A percentile compares a stretch with the other conserved stretches of the same genome.
Conservation (phyloP, 2,113 vertebrate genomes). For the Stigmatopora nigra region DNA sequence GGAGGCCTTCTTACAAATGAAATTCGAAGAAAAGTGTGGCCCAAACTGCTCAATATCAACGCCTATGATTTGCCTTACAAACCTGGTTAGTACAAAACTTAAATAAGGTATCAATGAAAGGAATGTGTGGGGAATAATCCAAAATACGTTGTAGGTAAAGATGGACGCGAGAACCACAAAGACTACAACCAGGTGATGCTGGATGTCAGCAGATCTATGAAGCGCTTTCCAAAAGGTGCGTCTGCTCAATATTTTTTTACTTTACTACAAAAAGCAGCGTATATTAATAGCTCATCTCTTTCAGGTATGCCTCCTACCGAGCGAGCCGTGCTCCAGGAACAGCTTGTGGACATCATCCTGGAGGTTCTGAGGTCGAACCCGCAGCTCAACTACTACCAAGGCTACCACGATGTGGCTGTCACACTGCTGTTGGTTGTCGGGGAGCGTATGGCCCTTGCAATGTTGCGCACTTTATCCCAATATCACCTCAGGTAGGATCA, state of each 20-base stretch:
- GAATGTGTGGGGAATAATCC: neutral
- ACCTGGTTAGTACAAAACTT: slow-evolving; percentile 45
- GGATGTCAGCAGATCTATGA: slow-evolving; percentile 75
- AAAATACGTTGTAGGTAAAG: slow-evolving; percentile 50
- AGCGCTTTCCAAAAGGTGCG: slow-evolving; percentile 74
- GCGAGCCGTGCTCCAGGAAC: slow-evolving; percentile 72
- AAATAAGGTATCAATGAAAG: neutral
- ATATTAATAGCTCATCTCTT: neutral
- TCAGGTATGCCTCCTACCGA: slow-evolving; percentile 72
- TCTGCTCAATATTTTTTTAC: neutral
- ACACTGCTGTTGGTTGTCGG: slow-evolving; percentile 75
- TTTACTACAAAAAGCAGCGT: neutral
- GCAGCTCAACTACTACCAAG: slow-evolving; percentile 80
- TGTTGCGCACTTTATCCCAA: slow-evolving; percentile 74
- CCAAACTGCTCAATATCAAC: slow-evolving; percentile 71
- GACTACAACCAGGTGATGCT: slow-evolving; percentile 77
- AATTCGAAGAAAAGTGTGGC: slow-evolving; percentile 70
- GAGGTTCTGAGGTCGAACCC: slow-evolving; percentile 66
- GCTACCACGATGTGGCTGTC: slow-evolving; percentile 78
- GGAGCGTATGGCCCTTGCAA: slow-evolving; percentile 66
- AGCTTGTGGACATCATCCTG: slow-evolving; percentile 74
- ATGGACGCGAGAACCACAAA: slow-evolving; percentile 68
- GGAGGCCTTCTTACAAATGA: slow-evolving; percentile 75
- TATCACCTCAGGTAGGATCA: slow-evolving; percentile 73
- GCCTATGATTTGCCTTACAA: slow-evolving; percentile 68